Base-by-base conservation (phyloP, 1,140 invertebrate species). In the Olivierus martensii region DNA sequence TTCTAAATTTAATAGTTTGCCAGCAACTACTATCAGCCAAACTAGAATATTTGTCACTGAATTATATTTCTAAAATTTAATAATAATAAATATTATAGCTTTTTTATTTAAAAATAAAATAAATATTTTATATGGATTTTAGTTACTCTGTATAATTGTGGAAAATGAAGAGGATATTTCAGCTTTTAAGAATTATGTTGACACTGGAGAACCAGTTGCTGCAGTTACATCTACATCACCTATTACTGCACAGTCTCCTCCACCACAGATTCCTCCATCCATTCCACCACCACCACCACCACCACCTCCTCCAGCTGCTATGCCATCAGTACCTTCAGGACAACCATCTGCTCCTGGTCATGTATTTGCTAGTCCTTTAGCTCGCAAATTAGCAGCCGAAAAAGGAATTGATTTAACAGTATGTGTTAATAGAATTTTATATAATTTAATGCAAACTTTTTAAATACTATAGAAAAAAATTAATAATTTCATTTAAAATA, bases 331-430 rank as follows among this genome's bases (percentile, higher is more conserved):
- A 7, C 43, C 61, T 18, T 60, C 69, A 2, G 56, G 68, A 35
- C 21, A 59, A 28, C 51, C 61, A 3, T 43, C 71, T n/a, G n/a
- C n/a, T n/a, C n/a, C n/a, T n/a, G 44, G 18, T 37, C 75, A 90
- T 62, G 73, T 93, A 9, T 88, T 84, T 67, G 90, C 87, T 21
- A 94, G 89, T 69, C 96, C 95, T 18, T 82, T 92, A 69, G 95
- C 96, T 0, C 88, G 81, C 66, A 79, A 78, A 61, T 63, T 99
- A 46, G 94, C 95, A 15, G 78, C 82, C 60, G 76, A 82, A 55
- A 73, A 77, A 62, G 79, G 79, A 36, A 66, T 86, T 37, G 74
- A 80, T 66, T 79, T 82, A 69, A 78, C 78, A 73, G 87, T 86
- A 73, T 74, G 71, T 63, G 43, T 43, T 43, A 7, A 6, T 17